Conservation (phyloP, 2,113 vertebrate genomes). For the Oceanodroma tethys region DNA sequence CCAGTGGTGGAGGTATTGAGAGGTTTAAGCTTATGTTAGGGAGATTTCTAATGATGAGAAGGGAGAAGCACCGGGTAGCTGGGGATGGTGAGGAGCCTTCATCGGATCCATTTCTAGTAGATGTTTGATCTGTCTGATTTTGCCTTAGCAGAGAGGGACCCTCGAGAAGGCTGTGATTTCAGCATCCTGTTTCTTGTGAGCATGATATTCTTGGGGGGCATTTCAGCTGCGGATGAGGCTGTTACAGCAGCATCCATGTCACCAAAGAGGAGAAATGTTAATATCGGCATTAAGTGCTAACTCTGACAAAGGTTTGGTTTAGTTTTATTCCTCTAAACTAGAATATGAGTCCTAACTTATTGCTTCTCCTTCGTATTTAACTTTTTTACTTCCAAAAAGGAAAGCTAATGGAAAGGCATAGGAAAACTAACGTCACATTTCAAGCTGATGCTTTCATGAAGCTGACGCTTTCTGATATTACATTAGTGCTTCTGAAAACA, state of each 20-base stretch:
- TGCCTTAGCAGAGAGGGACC: neutral
- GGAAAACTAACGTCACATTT: neutral
- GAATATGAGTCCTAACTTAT: neutral
- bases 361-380: neutral
- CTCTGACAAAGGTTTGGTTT: neutral
- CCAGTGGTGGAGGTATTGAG: neutral
- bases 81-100: neutral
- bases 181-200: neutral
- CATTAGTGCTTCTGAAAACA: neutral
- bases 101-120: neutral
- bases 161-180: neutral
- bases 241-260: neutral
- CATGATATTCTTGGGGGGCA: neutral
- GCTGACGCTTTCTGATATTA: neutral
- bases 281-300: neutral
- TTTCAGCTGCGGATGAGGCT: neutral
- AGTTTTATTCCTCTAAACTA: neutral
- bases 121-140: neutral
- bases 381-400: neutral
- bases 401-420: neutral
- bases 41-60: neutral
- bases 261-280: neutral
- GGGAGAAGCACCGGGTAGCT: neutral
- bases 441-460: neutral
- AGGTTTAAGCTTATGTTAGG: neutral